Evolutionary conservation across 2,888 invertebrate species (phyloP).

Genomic region (Bellardia pandia): DNA sequence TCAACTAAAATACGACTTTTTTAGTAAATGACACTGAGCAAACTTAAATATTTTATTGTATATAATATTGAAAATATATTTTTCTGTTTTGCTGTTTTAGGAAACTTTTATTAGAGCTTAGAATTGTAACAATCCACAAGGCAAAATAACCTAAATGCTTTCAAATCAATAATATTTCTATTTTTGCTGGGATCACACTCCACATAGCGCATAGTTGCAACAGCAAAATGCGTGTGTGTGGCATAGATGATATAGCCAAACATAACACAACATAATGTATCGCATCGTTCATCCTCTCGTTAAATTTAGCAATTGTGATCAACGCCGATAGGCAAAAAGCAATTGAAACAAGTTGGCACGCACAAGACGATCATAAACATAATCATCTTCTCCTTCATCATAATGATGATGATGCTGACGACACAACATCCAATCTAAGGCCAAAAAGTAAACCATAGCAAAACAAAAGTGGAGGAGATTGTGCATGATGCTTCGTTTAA

Average conservation of each 20-base stretch:
- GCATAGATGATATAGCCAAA: constrained; percentile 51
- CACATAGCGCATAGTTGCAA: constrained; percentile 14
- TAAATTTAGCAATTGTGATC: constrained; percentile 73
- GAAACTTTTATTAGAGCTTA: too few relatives aligned
- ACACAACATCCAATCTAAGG: constrained; percentile 11
- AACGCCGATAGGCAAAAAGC: constrained; percentile 69
- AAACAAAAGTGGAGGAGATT: constrained; percentile 57
- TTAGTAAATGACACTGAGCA: too few relatives aligned
- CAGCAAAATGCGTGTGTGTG: constrained; percentile 65
- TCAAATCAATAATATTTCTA: neutral
- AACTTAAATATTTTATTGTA: too few relatives aligned
- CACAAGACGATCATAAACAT: constrained; percentile 60
- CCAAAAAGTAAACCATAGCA: neutral
- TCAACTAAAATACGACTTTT: too few relatives aligned
- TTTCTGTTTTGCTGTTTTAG: too few relatives aligned
- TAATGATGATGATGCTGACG: constrained; percentile 24
- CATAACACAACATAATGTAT: constrained; percentile 29
- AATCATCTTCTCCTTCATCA: constrained; percentile 10
- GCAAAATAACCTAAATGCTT: too few relatives aligned
- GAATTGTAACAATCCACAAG: too few relatives aligned
- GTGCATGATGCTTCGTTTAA: constrained; percentile 37
- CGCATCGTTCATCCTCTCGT: constrained; percentile 68
- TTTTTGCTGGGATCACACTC: constrained; percentile 25
- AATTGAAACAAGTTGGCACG: constrained; percentile 69
- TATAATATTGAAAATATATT: too few relatives aligned